Percentiles rank a stretch among this genome's conserved stretches.
Conservation (phyloP, 2,113 vertebrate genomes). For the Macquaria australasica region DNA sequence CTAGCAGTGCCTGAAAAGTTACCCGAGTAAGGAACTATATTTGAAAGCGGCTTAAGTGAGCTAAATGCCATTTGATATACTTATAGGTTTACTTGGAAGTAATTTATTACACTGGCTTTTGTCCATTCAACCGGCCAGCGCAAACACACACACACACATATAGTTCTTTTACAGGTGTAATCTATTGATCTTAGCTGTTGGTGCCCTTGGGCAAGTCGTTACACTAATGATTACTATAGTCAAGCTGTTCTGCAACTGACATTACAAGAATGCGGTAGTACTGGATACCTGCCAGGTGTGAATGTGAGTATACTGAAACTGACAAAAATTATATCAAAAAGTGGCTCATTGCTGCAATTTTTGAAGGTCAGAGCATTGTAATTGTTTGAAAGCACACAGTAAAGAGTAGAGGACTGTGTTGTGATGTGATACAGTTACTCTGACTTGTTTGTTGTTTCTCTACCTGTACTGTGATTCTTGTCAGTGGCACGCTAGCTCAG, state of each 20-base stretch:
- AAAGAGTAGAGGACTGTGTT: background rate
- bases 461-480: background rate
- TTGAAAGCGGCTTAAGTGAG: background rate
- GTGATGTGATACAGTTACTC: background rate
- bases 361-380: background rate
- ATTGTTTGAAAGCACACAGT: background rate
- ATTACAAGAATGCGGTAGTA: slow-evolving; percentile 41
- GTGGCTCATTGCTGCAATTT: no score
- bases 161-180: background rate
- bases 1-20: no score
- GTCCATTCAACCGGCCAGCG: background rate
- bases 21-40: no score
- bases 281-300: slow-evolving; percentile 39
- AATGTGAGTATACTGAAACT: background rate
- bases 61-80: background rate
- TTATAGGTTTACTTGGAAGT: background rate
- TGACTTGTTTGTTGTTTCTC: slow-evolving; percentile 2
- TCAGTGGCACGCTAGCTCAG: background rate
- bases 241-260: slow-evolving; percentile 9
- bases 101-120: background rate
- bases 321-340: background rate
- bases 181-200: slow-evolving; percentile 23
- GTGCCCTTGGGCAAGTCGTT: slow-evolving; percentile 1
- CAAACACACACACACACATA: background rate
- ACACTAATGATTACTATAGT: slow-evolving; percentile 8